Conservation (phyloP, 2,113 vertebrate genomes). For the Chrysemys picta region DNA sequence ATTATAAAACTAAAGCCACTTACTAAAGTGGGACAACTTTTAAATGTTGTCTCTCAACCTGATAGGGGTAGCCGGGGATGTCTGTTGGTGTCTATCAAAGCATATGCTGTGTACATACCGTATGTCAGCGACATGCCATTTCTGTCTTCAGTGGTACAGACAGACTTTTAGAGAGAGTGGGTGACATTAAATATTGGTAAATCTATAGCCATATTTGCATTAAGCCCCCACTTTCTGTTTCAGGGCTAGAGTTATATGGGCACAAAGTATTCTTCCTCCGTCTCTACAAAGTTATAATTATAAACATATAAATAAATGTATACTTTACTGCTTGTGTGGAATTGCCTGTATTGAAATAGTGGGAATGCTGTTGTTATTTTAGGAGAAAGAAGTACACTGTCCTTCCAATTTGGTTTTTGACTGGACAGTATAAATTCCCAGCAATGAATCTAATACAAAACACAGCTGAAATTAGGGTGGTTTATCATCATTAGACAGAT, state of each 20-base stretch:
- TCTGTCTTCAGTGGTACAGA: background rate
- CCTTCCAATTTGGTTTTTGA: constrained; percentile 2
- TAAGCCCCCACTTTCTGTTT: constrained; percentile 13
- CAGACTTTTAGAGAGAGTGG: background rate
- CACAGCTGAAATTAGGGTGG: background rate
- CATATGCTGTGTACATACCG: background rate
- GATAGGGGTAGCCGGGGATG: background rate
- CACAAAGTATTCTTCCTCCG: background rate
- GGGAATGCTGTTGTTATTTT: background rate
- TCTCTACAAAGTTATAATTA: background rate
- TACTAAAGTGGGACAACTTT: background rate
- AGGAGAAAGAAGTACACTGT: background rate
- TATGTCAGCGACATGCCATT: background rate
- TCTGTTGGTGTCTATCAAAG: constrained; percentile 47
- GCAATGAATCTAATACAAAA: background rate
- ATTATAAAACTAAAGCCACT: constrained; percentile 2
- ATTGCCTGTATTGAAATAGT: background rate
- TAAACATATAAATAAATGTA: background rate
- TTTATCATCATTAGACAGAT: background rate
- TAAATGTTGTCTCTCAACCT: background rate
- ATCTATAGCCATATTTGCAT: background rate
- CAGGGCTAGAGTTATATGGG: background rate
- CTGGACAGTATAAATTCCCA: background rate
- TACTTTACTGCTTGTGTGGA: constrained; percentile 20
- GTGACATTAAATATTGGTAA: background rate